Evolutionary conservation across 2,797 vertebrate species (phyloP), one percentile per base, ranked within the genome.

Genomic region (Sus cebifrons): DNA sequence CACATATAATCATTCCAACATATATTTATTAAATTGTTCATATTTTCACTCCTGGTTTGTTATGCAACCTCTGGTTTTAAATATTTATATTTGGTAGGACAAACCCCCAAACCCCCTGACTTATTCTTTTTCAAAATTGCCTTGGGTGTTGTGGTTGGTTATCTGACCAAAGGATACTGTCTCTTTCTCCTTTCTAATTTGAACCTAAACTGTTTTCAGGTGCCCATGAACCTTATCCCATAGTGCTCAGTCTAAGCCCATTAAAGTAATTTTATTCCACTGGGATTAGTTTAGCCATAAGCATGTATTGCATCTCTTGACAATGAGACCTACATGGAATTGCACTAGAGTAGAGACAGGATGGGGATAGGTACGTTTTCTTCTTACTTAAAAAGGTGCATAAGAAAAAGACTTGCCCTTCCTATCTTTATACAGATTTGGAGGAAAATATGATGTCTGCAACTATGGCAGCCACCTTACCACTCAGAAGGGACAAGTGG

Each of bases 1-100:
- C 5, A 27, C 52, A 68, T 86, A 27, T 89, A 89, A 86, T 52
- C 86, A 40, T 85, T 65, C 23, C 27, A 89, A 56, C 15, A 67
- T n/a, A 23, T 52, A 82, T 78, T 91, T 78, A 96, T 65, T 86
- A 82, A 74, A 29, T 75, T 68, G 56, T 56, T 84, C 29, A 73
- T 73, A 18, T 77, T 96, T 89, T 78, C 15, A 75, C 14, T 71
- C 29, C 20, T 49, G 15, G 11, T 32, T 85, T 70, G 4, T 79
- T 89, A 36, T 89, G 58, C 21, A 49, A 94, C 11, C n/a, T 96
- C 44, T 84, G 60, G 52, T 71, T 92, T 96, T 90, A 65, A 95
- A 73, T 86, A 49, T 49, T 49, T 49, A 25, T 75, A 62, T 40
- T 81, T 91, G 21, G 8, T 84, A 86, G 60, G 40, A 9, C 13